A percentile compares a stretch with the other conserved stretches of the same genome.
Conservation (phyloP, 2,113 vertebrate genomes). For the Cariama cristata region DNA sequence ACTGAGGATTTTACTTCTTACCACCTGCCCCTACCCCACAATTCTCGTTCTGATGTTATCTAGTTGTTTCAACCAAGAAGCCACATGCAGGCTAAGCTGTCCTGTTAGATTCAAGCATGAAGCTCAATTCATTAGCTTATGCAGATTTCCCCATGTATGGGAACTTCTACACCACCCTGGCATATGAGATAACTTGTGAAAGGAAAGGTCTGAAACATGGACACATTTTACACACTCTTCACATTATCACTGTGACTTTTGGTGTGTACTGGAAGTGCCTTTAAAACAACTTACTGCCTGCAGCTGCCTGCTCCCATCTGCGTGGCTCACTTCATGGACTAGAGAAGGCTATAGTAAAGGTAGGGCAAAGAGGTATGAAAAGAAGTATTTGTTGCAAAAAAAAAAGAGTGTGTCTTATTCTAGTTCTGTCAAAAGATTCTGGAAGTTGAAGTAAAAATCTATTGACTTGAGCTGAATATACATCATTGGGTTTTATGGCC, state of each 20-base stretch:
- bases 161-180: background rate
- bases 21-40: accelerated
- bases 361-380: background rate
- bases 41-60: accelerated
- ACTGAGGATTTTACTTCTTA: background rate
- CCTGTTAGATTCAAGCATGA: background rate
- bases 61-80: background rate
- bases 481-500: constrained; percentile 31
- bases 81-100: background rate
- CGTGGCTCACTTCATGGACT: background rate
- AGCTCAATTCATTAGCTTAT: background rate
- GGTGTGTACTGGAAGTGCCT: background rate
- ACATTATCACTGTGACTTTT: background rate
- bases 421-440: background rate
- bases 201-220: background rate
- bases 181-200: background rate
- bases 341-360: background rate
- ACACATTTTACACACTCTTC: background rate
- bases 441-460: constrained; percentile 2
- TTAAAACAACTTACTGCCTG: background rate
- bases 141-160: background rate
- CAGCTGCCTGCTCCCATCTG: background rate
- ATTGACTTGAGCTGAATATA: constrained; percentile 21
- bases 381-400: background rate
- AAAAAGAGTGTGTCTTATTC: background rate